phyloP scores from a whole-genome alignment of 2,113 vertebrate species.

The Thymallus thymallus region DNA sequence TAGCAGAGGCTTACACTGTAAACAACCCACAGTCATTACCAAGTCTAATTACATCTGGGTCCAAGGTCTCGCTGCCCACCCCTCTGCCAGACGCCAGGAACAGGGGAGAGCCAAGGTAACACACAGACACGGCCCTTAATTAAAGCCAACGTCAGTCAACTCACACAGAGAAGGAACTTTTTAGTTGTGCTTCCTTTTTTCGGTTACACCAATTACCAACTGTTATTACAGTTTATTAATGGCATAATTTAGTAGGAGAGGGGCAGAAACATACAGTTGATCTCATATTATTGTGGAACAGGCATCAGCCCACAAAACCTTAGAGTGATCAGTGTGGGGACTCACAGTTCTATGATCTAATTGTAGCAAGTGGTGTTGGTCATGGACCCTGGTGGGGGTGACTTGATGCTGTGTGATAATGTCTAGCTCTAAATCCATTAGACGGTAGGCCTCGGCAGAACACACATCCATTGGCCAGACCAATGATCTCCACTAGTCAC shows the following conservation, averaged over 20 bases:
- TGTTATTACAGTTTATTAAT: too few relatives aligned
- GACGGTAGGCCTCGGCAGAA: conserved; percentile 10
- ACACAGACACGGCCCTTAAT: conserved; percentile 57
- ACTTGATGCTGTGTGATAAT: conserved; percentile 23
- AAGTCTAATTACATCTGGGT: conserved; percentile 79
- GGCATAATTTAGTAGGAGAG: too few relatives aligned
- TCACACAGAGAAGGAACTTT: conserved; percentile 4
- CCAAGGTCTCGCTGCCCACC: conserved; percentile 58
- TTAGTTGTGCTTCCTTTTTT: conserved; percentile 22
- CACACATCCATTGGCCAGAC: conserved; percentile 18
- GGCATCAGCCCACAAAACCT: background rate
- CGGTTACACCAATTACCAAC: background rate
- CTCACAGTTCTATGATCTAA: conserved; percentile 41
- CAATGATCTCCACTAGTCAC: conserved; percentile 56
- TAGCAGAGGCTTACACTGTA: conserved; percentile 72
- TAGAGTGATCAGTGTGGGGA: background rate
- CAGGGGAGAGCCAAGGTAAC: conserved; percentile 21
- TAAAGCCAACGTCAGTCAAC: conserved; percentile 60
- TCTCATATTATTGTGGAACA: background rate
- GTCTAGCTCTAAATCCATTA: conserved; percentile 40
- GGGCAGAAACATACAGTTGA: conserved; percentile 27
- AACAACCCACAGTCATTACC: conserved; percentile 76
- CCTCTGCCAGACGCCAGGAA: conserved; percentile 23
- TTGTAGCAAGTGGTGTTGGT: conserved; percentile 34
- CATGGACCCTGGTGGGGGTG: conserved; percentile 31